Evolutionary conservation across 2,113 vertebrate species (phyloP), one percentile per base, ranked within the genome.

Genomic region (Platysternon megacephalum): DNA sequence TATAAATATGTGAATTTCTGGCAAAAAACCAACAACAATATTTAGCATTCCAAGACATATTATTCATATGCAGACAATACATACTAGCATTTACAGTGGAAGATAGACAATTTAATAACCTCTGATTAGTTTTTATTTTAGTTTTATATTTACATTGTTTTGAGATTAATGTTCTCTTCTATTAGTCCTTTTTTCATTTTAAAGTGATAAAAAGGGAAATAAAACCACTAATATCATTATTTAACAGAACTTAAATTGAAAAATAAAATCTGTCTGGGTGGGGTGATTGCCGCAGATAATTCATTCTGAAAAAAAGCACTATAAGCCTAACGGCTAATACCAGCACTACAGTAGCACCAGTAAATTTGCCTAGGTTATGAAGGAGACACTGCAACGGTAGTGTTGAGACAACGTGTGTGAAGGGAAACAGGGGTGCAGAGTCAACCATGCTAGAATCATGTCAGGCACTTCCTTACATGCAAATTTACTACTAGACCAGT

Each of bases 191-290:
- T 84, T 81, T 5, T 2, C 13, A 3, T 52, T 79, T 74, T 94
- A 91, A 32, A 79, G 49, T 0, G 0, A 42, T 58, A 29, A 0
- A 2, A 21, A 84, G 17, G 9, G 8, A 48, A 19, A 56, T 4
- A 42, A 58, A 94, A 24, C 49, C 21, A 72, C 29, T 68, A 56
- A 12, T 48, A 85, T 16, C 49, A 49, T 9, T 16, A 79, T 26
- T n/a, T 44, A 0, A 5, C 85, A 44, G 79, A 58, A n/a, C 52
- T 58, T 74, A 8, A 17, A 1, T 2, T 81, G 32, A 74, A 74
- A 76, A 87, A 79, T 68, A 29, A 65, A 35, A 65, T 35, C 39
- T 74, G 6, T 61, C 48, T n/a, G 17, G 5, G 28, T 28, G 3
- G 5, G 11, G 61, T 56, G 89, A 84, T 0, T 55, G 10, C 28